phyloP scores from a whole-genome alignment of 2,888 invertebrate species.

The Lochmaea capreae region DNA sequence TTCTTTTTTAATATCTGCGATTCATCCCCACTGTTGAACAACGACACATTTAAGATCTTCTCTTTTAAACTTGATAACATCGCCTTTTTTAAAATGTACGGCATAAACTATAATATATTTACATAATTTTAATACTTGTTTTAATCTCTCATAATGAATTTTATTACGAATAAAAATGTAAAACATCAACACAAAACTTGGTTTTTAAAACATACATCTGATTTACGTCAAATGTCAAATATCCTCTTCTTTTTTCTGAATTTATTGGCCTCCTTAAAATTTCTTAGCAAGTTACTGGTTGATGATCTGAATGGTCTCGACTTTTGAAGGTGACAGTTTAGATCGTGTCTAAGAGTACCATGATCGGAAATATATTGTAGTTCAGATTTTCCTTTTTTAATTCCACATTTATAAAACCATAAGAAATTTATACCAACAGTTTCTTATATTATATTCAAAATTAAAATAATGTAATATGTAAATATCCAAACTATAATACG shows the following conservation, averaged over 20 bases:
- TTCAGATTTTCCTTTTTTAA: background rate
- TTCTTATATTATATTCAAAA: no score
- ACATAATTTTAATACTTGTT: constrained; percentile 2
- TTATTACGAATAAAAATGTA: background rate
- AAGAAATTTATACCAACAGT: no score
- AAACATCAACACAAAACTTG: background rate
- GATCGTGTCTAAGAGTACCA: constrained; percentile 13
- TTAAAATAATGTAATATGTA: no score
- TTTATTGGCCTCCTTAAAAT: no score
- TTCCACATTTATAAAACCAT: background rate
- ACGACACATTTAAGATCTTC: constrained; percentile 54
- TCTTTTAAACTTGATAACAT: constrained; percentile 57
- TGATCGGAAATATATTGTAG: background rate
- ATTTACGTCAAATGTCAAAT: constrained; percentile 1
- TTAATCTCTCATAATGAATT: background rate
- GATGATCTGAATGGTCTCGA: no score
- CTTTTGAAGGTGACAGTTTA: background rate
- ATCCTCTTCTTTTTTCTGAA: background rate
- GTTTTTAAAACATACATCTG: constrained; percentile 1
- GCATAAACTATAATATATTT: background rate
- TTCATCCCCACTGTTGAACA: constrained; percentile 49
- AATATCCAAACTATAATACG: no score
- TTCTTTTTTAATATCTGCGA: constrained; percentile 35
- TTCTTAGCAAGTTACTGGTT: no score
- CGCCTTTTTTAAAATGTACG: constrained; percentile 3